These are phyloP conservation scores for Pipa parva DNA, from an alignment of 2,113 vertebrate species.

Conservation along the genomic window DNA sequence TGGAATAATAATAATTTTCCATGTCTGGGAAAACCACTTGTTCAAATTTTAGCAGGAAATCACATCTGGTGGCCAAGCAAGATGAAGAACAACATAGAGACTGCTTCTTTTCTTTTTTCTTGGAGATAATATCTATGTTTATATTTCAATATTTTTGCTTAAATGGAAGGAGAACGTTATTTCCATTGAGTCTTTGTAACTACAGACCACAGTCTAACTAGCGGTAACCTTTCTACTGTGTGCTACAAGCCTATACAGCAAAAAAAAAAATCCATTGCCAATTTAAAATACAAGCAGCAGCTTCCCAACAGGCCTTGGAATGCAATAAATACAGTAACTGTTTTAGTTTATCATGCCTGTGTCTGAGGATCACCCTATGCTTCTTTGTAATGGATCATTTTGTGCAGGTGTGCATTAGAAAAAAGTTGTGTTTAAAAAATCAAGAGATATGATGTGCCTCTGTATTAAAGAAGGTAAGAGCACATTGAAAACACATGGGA, in stretches of 20 bases:
- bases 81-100: too few species aligned
- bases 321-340: conserved; percentile 15
- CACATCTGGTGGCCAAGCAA: background rate
- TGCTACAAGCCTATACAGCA: background rate
- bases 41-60: background rate
- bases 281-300: background rate
- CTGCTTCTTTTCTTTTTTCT: too few species aligned
- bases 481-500: conserved; percentile 39
- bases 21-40: background rate
- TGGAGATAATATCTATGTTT: too few species aligned
- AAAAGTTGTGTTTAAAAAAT: conserved; percentile 37
- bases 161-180: background rate
- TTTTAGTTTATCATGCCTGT: conserved; percentile 13
- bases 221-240: background rate
- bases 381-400: conserved; percentile 35
- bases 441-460: conserved; percentile 42
- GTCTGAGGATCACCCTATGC: conserved; percentile 28
- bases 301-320: conserved; percentile 2
- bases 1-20: background rate
- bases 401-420: conserved; percentile 32
- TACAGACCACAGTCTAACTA: background rate
- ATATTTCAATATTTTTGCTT: background rate
- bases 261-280: background rate
- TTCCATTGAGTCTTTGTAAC: background rate
- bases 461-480: conserved; percentile 43